These are phyloP conservation scores for Psittacus erithacus DNA, from an alignment of 2,113 vertebrate species.

Conservation along the genomic window DNA sequence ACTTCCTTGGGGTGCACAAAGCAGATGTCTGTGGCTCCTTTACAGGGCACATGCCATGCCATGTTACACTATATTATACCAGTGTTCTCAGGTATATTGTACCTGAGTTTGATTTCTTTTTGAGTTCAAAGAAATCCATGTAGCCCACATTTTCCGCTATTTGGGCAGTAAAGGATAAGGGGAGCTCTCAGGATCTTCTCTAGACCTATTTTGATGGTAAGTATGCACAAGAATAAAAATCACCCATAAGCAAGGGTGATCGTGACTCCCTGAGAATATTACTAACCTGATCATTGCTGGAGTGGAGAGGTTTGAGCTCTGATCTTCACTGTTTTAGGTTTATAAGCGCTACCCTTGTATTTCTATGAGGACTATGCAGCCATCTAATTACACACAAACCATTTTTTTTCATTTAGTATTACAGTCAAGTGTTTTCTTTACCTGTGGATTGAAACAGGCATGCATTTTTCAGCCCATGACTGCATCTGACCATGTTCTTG, in stretches of 20 bases:
- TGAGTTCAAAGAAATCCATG: background rate
- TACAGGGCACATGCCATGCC: background rate
- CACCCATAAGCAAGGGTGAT: background rate
- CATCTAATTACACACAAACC: background rate
- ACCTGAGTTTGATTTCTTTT: background rate
- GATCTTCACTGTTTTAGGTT: background rate
- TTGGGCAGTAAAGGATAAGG: background rate
- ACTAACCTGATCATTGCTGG: accelerated
- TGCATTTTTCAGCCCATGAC: background rate
- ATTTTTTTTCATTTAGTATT: background rate
- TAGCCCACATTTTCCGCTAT: background rate
- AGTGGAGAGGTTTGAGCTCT: background rate
- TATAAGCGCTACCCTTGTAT: background rate
- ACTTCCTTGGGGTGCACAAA: background rate
- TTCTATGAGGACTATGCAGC: background rate
- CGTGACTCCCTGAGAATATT: accelerated
- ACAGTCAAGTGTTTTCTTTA: background rate
- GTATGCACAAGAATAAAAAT: background rate
- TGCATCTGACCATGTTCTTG: background rate
- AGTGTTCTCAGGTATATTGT: background rate
- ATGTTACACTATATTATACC: too few relatives aligned
- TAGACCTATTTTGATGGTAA: background rate
- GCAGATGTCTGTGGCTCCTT: background rate
- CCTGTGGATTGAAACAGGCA: background rate
- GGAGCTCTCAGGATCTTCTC: background rate